Base-by-base conservation (phyloP, 2,888 invertebrate genomes). In the Microplitis manilae region DNA sequence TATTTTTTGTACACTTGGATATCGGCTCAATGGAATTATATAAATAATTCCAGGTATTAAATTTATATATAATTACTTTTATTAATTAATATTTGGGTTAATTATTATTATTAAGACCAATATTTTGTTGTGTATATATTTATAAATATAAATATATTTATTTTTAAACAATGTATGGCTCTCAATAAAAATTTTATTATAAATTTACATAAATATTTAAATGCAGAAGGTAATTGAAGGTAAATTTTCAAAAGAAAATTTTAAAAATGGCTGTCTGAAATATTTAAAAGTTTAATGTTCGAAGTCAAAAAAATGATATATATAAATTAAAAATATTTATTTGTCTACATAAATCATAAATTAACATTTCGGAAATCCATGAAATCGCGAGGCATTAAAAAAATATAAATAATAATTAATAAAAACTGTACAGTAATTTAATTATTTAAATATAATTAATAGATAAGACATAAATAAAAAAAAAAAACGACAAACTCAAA, bases 291-390 rank as follows among this genome's bases (percentile, higher is more conserved):
- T 13, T 50, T 2, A 8, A 50, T 50, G 13, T 50, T 50, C 13
- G 50, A 13, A 69, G n/a, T 38, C 38, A 38, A 70, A 70, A 69
- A 75, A 67, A 79, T 79, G n/a, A 76, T 77, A 73, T 76, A 76
- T 62, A 80, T 60, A 75, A 38, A 79, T 61, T 78, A 80, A 79
- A 76, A 79, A 75, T 76, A 82, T 80, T 82, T 82, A 81, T 82
- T 82, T 81, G 80, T 80, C 79, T 79, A 82, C 81, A 50, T 13
- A 50, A 50, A 50, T 13, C 13, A 50, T 8, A 50, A 78, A 80
- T 81, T 78, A 76, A 13, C 13, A 50, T 50, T 50, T 50, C 50
- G 50, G 50, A 50, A 8, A 50, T 50, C 13, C 30, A 20, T 50
- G 67, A 76, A 8, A 70, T 50, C 39, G 40, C 50, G 67, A 76